Conservation (phyloP, 2,888 invertebrate genomes). For the Gibbula magus region DNA sequence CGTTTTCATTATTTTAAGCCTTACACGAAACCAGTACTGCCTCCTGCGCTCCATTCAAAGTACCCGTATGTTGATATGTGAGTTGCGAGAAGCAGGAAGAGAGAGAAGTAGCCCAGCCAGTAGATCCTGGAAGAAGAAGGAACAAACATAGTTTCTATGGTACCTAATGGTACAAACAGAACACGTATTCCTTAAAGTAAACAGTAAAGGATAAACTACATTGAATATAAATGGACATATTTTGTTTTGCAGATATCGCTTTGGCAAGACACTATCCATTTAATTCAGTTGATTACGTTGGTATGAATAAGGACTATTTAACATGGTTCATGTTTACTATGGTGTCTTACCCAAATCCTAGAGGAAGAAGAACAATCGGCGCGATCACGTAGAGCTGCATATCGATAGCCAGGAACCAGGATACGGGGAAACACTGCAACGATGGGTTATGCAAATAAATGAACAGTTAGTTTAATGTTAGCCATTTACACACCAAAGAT, state of each 20-base stretch:
- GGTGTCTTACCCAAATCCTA: conserved; percentile 5
- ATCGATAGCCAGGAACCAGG: conserved; percentile 41
- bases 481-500: too few species aligned
- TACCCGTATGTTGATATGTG: background rate
- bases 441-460: background rate
- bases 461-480: too few species aligned
- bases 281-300: too few species aligned
- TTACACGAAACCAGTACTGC: background rate
- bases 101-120: background rate
- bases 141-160: too few species aligned
- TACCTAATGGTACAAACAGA: too few species aligned
- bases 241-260: too few species aligned
- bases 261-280: too few species aligned
- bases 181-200: too few species aligned
- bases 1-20: background rate
- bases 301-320: background rate
- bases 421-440: conserved; percentile 26
- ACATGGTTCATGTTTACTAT: too few species aligned
- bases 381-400: conserved; percentile 39
- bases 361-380: conserved; percentile 16
- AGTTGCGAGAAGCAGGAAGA: background rate
- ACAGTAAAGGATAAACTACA: too few species aligned
- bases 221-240: too few species aligned
- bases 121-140: background rate
- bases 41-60: background rate